These are phyloP conservation scores for Acinonyx jubatus DNA, from an alignment of 2,113 vertebrate genomes.

Conservation along the genomic window DNA sequence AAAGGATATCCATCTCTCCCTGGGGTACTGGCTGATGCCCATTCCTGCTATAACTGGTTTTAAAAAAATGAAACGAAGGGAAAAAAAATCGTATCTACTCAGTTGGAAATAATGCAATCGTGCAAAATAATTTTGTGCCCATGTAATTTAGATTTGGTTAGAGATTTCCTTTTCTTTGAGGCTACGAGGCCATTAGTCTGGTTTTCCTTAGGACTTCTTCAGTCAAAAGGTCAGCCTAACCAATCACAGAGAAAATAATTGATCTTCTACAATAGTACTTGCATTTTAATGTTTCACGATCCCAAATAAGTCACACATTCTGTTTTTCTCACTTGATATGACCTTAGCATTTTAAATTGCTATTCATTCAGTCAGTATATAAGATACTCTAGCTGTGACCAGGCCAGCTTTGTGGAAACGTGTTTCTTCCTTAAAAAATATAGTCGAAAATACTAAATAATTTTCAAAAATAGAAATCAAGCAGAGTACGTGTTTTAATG, in stretches of 20 bases:
- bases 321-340: background rate
- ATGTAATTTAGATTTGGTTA: background rate
- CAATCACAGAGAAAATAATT: background rate
- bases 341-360: constrained; percentile 7
- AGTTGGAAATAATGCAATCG: background rate
- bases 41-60: background rate
- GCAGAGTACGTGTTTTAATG: background rate
- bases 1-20: background rate
- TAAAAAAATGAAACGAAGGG: background rate
- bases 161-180: constrained; percentile 4
- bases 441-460: background rate
- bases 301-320: background rate
- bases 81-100: background rate
- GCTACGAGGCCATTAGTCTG: background rate
- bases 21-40: background rate
- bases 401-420: background rate
- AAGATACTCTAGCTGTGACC: background rate
- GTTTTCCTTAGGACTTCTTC: background rate
- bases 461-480: constrained; percentile 43
- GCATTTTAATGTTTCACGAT: constrained; percentile 13
- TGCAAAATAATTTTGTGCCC: background rate
- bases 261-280: background rate
- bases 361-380: background rate
- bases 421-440: constrained; percentile 9
- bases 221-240: constrained; percentile 16